Evolutionary conservation across 2,113 vertebrate genomes (phyloP).

Genomic region (Brachyhypopomus gauderio): DNA sequence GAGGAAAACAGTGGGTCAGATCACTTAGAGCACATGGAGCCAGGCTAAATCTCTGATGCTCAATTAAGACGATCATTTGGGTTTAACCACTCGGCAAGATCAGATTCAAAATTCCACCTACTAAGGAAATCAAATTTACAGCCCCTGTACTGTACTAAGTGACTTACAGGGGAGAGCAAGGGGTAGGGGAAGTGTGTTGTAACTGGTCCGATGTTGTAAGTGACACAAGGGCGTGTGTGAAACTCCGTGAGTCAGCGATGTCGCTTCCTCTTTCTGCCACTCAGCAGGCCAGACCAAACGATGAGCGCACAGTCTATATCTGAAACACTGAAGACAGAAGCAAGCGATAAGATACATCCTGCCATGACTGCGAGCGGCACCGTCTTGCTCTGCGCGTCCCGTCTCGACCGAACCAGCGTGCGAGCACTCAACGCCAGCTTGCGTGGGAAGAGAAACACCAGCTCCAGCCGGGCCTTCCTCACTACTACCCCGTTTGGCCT

Average conservation of each 20-base stretch:
- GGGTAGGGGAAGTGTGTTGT: conserved; percentile 54
- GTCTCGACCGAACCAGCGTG: not conserved
- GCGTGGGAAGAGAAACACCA: not conserved
- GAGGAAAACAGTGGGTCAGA: not conserved
- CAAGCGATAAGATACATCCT: not conserved
- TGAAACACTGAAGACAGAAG: not conserved
- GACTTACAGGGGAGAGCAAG: conserved; percentile 57
- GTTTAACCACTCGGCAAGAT: not conserved
- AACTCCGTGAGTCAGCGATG: conserved; percentile 58
- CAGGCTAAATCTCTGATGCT: not conserved
- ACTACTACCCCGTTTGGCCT: too few species aligned
- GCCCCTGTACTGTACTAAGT: not conserved
- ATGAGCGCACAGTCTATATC: not conserved
- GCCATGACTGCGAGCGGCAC: too few species aligned
- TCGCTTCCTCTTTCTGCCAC: conserved; percentile 54
- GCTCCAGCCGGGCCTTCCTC: too few species aligned
- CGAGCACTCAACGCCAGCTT: not conserved
- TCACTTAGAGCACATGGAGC: not conserved
- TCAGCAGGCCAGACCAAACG: conserved; percentile 35
- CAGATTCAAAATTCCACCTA: not conserved
- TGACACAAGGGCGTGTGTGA: conserved; percentile 52
- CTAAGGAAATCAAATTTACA: conserved; percentile 3
- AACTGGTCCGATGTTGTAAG: conserved; percentile 60
- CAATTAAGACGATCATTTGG: conserved; percentile 3
- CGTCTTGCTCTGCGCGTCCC: too few species aligned